These are phyloP conservation scores for Aptenodytes forsteri DNA, from an alignment of 2,113 vertebrate species.

Conservation along the genomic window DNA sequence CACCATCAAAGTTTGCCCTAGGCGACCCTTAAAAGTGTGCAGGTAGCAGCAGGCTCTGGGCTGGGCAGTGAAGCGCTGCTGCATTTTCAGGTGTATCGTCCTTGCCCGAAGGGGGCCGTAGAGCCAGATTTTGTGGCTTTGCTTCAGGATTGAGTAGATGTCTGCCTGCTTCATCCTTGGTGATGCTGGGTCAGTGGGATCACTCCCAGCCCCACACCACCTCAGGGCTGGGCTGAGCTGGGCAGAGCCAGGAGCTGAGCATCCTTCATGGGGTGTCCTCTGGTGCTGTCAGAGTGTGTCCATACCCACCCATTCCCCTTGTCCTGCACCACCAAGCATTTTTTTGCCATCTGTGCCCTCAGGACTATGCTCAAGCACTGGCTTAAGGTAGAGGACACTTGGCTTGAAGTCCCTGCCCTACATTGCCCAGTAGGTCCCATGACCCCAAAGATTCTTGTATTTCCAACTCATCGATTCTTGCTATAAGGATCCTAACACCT, in stretches of 20 bases:
- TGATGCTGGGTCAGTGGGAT: not conserved
- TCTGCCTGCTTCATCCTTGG: not conserved
- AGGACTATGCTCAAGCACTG: not conserved
- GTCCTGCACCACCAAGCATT: not conserved
- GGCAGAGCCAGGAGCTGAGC: not conserved
- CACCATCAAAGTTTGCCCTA: not conserved
- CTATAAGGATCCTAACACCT: not conserved
- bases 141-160: not conserved
- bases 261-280: not conserved
- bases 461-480: not conserved
- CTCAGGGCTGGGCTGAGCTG: not conserved
- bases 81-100: not conserved
- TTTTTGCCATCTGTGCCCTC: not conserved
- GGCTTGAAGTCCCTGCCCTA: not conserved
- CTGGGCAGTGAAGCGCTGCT: not conserved
- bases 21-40: not conserved
- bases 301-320: not conserved
- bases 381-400: not conserved
- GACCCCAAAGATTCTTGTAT: not conserved
- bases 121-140: not conserved
- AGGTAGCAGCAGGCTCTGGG: not conserved
- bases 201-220: not conserved
- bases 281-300: not conserved
- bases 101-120: rapidly evolving
- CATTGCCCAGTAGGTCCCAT: not conserved